Conservation (phyloP, 2,888 invertebrate species). For the Spisula solida region DNA sequence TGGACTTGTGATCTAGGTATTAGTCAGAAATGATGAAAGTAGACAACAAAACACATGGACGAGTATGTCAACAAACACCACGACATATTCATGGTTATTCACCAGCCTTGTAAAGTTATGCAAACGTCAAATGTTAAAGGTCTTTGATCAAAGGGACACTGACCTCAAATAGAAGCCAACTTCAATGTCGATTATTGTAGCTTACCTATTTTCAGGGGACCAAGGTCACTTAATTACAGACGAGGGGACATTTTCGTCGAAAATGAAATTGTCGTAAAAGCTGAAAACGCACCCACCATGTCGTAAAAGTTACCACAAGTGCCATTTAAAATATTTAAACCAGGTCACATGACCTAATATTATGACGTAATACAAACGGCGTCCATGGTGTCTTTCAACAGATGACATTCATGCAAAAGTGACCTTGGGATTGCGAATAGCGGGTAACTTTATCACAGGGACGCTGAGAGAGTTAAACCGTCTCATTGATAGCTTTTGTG, state of each 20-base stretch:
- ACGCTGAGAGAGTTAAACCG: constrained; percentile 23
- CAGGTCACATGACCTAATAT: constrained; percentile 28
- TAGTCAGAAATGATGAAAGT: too few relatives aligned
- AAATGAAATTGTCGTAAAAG: constrained; percentile 37
- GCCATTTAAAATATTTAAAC: neutral
- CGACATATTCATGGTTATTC: too few relatives aligned
- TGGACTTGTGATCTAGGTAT: too few relatives aligned
- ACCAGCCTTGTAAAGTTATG: neutral
- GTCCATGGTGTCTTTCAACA: neutral
- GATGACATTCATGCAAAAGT: neutral
- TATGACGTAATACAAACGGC: neutral
- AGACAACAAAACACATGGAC: too few relatives aligned
- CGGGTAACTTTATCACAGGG: neutral
- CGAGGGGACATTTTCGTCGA: neutral
- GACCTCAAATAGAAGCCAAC: neutral
- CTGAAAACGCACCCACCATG: constrained; percentile 19
- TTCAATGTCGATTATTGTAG: neutral
- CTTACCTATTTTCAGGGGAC: constrained; percentile 36
- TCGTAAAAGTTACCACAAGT: constrained; percentile 31
- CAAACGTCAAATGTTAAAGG: neutral
- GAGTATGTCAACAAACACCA: too few relatives aligned
- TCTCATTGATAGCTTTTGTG: constrained; percentile 30
- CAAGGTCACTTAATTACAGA: constrained; percentile 46
- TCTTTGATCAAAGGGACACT: neutral
- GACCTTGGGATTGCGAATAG: neutral